Conservation (phyloP, 1,140 invertebrate species). For the Cardiocondyla obscurior region DNA sequence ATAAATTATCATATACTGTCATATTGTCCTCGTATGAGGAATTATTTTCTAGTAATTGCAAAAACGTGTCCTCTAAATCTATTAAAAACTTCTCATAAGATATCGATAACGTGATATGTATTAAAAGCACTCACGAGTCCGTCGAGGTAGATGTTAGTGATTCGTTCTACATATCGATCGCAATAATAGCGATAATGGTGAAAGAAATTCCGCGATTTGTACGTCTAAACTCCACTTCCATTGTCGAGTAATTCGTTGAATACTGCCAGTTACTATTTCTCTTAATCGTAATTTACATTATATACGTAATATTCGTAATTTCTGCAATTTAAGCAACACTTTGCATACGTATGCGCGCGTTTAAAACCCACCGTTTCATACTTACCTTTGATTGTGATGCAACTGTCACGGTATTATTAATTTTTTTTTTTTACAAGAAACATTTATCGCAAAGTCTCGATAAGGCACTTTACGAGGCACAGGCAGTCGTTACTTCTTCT, state of each 20-base stretch:
- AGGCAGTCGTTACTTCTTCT: conserved; percentile 55
- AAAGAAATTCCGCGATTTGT: background rate
- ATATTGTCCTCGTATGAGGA: background rate
- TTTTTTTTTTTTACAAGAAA: background rate
- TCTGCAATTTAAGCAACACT: background rate
- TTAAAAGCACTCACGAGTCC: background rate
- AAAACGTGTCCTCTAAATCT: conserved; percentile 3
- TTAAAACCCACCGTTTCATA: background rate
- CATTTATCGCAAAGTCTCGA: background rate
- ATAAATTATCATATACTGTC: background rate
- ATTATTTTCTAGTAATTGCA: conserved; percentile 1
- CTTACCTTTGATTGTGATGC: background rate
- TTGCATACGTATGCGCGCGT: background rate
- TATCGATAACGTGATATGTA: background rate
- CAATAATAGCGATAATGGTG: background rate
- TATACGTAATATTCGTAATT: background rate
- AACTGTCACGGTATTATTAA: no score
- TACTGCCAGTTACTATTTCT: background rate
- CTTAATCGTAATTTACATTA: background rate
- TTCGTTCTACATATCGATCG: conserved; percentile 17
- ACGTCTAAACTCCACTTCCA: background rate
- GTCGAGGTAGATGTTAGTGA: conserved; percentile 23
- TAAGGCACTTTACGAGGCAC: conserved; percentile 1
- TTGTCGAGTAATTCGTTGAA: background rate
- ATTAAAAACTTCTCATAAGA: background rate